Percentiles rank a stretch among this genome's conserved stretches.
Evolutionary conservation across 2,797 vertebrate genomes (phyloP).

Genomic region (Anguilla anguilla): DNA sequence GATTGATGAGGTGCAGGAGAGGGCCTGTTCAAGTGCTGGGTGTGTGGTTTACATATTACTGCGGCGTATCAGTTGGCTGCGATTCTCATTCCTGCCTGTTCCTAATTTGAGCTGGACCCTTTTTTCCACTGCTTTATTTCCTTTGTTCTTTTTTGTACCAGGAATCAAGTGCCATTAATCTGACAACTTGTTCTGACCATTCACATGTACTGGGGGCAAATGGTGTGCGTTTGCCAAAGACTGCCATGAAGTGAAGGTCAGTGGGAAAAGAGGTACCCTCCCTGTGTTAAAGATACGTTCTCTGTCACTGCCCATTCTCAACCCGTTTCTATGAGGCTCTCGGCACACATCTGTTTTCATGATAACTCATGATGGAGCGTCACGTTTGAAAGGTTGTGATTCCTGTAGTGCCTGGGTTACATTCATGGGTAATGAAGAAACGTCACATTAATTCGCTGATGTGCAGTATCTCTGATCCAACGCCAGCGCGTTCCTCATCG

Average conservation of each 20-base stretch:
- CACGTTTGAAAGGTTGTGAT: constrained; percentile 27
- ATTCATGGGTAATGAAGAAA: constrained; percentile 36
- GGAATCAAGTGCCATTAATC: constrained; percentile 13
- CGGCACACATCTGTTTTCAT: constrained; percentile 14
- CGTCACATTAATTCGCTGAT: constrained; percentile 46
- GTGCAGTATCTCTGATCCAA: constrained; percentile 4
- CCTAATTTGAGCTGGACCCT: constrained; percentile 6
- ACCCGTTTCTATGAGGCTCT: not conserved
- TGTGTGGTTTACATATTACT: not conserved
- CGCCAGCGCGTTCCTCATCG: constrained; percentile 1
- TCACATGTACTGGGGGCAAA: not conserved
- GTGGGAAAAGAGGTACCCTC: not conserved
- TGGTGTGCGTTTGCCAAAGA: not conserved
- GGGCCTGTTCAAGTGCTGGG: not conserved
- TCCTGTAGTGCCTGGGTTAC: not conserved
- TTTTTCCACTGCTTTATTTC: not conserved
- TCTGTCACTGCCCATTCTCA: not conserved
- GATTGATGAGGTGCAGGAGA: constrained; percentile 16
- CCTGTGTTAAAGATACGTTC: not conserved
- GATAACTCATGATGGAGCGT: constrained; percentile 21
- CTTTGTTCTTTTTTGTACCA: not conserved
- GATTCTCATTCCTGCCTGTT: constrained; percentile 16
- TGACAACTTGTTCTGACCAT: not conserved
- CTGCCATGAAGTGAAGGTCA: not conserved
- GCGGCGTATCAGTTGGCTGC: constrained; percentile 10